A percentile compares a stretch with the other conserved stretches of the same genome.
These are phyloP conservation scores for Phengaris alcon DNA, from an alignment of 2,888 invertebrate species.

Conservation along the genomic window DNA sequence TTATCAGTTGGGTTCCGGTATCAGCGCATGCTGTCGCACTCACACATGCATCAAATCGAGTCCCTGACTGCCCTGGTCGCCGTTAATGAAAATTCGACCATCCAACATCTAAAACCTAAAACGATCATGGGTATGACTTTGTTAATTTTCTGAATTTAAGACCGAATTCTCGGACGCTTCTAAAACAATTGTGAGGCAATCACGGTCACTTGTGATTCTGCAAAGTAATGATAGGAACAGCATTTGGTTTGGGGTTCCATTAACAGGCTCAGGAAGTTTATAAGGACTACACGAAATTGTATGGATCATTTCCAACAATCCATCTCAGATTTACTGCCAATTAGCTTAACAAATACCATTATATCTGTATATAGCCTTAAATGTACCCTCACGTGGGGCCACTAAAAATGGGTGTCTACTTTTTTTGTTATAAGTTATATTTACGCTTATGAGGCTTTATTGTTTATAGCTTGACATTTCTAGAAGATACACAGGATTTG, in stretches of 20 bases:
- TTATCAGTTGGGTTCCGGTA: too few relatives aligned
- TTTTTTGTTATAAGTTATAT: not conserved
- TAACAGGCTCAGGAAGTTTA: conserved; percentile 73
- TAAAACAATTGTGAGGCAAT: not conserved
- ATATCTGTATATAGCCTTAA: conserved; percentile 34
- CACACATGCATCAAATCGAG: too few relatives aligned
- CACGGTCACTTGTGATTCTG: not conserved
- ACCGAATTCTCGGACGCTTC: not conserved
- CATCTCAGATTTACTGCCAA: conserved; percentile 71
- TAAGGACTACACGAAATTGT: conserved; percentile 75
- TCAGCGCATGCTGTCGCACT: too few relatives aligned
- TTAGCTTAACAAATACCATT: conserved; percentile 70
- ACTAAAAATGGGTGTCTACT: not conserved
- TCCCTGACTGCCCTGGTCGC: too few relatives aligned
- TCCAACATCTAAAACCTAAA: too few relatives aligned
- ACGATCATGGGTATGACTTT: too few relatives aligned
- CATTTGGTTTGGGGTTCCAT: conserved; percentile 44
- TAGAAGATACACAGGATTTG: too few relatives aligned
- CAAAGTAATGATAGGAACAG: too few relatives aligned
- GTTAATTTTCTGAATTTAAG: too few relatives aligned
- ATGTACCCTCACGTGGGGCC: conserved; percentile 25
- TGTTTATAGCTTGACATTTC: too few relatives aligned
- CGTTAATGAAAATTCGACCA: too few relatives aligned
- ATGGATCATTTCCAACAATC: conserved; percentile 70
- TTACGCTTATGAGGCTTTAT: not conserved